Evolutionary conservation across 2,797 vertebrate species (phyloP).

Genomic region (Phyllotis vaccarum): DNA sequence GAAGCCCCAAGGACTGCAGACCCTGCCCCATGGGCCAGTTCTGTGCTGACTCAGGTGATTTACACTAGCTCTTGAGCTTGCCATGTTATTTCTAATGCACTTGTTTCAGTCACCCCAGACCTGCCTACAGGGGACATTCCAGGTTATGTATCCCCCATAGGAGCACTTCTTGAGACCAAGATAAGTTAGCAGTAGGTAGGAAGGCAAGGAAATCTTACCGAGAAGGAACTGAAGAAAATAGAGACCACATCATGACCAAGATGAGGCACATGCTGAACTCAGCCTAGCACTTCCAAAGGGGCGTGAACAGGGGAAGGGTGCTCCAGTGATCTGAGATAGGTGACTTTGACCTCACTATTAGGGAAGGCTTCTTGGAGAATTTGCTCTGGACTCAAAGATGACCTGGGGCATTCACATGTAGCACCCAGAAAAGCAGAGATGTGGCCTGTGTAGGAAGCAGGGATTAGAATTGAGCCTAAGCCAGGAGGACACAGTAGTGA

Average conservation of each 20-base stretch:
- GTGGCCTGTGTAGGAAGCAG: neutral
- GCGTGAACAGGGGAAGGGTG: neutral
- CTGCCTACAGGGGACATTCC: neutral
- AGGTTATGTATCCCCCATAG: neutral
- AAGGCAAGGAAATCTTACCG: neutral
- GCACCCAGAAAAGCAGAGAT: neutral
- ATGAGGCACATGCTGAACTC: neutral
- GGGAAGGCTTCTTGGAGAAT: neutral
- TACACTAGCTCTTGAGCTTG: neutral
- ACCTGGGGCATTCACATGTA: no score
- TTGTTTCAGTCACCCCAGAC: neutral
- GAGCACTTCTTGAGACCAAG: neutral
- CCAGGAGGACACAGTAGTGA: neutral
- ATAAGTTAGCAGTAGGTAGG: neutral
- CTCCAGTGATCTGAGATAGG: neutral
- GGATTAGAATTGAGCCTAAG: neutral
- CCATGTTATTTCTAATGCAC: neutral
- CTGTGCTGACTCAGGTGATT: constrained; percentile 88
- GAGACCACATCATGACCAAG: no score
- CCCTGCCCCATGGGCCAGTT: constrained; percentile 91
- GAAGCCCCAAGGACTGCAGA: constrained; percentile 88
- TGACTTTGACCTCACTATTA: no score
- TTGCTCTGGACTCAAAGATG: neutral
- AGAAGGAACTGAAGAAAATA: neutral
- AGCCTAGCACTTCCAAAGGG: neutral